phyloP scores from a whole-genome alignment of 2,888 invertebrate genomes.

The Andrena bicolor region DNA sequence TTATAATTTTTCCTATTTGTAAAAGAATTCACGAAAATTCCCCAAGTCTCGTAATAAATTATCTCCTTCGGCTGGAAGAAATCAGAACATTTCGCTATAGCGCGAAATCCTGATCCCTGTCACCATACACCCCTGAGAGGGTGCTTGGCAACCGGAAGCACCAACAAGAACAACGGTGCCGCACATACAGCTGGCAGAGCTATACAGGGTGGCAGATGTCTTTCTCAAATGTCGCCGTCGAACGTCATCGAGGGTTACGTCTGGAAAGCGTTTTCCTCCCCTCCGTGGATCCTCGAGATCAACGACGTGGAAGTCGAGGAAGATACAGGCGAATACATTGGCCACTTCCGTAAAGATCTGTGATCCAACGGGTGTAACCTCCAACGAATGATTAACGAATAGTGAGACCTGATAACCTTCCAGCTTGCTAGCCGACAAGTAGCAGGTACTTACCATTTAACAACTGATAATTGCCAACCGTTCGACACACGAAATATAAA shows the following conservation, averaged over 20 bases:
- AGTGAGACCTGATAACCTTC: conserved; percentile 37
- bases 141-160: conserved; percentile 75
- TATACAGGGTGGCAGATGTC: conserved; percentile 72
- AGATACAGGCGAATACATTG: conserved; percentile 20
- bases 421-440: conserved; percentile 22
- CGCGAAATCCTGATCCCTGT: conserved; percentile 23
- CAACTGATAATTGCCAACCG: too few species aligned
- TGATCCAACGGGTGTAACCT: conserved; percentile 19
- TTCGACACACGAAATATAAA: conserved; percentile 7
- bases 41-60: not conserved
- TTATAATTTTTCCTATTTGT: not conserved
- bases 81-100: not conserved
- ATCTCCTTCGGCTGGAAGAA: not conserved
- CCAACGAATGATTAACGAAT: conserved; percentile 31
- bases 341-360: conserved; percentile 38
- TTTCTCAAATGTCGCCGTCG: conserved; percentile 69
- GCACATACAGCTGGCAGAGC: conserved; percentile 65
- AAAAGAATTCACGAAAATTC: not conserved
- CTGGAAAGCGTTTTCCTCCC: conserved; percentile 60
- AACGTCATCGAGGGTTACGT: conserved; percentile 56
- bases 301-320: conserved; percentile 44
- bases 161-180: conserved; percentile 65
- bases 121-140: conserved; percentile 58
- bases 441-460: not conserved
- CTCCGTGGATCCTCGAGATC: conserved; percentile 54